These are phyloP conservation scores for Campaea margaritaria DNA, from an alignment of 2,888 invertebrate genomes.

Conservation along the genomic window DNA sequence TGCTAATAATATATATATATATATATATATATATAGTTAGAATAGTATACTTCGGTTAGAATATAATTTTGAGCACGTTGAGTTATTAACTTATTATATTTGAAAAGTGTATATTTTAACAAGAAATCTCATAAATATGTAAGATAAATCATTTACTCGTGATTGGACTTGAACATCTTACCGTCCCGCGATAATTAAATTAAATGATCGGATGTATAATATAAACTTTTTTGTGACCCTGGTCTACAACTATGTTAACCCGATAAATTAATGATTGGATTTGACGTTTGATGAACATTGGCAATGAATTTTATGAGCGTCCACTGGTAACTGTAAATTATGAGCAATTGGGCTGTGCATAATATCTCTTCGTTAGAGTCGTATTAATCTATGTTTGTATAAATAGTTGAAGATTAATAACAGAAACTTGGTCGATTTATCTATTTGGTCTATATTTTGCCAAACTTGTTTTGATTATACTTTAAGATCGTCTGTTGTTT, in stretches of 20 bases:
- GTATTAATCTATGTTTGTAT: conserved; percentile 22
- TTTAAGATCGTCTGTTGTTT: background rate
- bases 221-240: conserved; percentile 5
- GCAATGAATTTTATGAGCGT: conserved; percentile 35
- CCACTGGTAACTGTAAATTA: conserved; percentile 39
- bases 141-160: too few relatives aligned
- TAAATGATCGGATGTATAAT: background rate
- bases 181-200: background rate
- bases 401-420: conserved; percentile 20
- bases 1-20: too few relatives aligned
- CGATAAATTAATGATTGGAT: conserved; percentile 32
- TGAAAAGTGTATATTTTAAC: too few relatives aligned
- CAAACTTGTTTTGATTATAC: conserved; percentile 6
- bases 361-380: conserved; percentile 25
- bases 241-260: conserved; percentile 18
- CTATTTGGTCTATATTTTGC: conserved; percentile 18
- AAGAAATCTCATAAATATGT: too few relatives aligned
- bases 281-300: conserved; percentile 38
- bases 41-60: too few relatives aligned
- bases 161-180: too few relatives aligned
- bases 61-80: too few relatives aligned
- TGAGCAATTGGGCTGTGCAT: conserved; percentile 29
- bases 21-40: too few relatives aligned
- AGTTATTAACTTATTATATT: too few relatives aligned
- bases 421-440: conserved; percentile 16